Conservation (phyloP, 2,797 vertebrate genomes). For the Chrosomus eos region DNA sequence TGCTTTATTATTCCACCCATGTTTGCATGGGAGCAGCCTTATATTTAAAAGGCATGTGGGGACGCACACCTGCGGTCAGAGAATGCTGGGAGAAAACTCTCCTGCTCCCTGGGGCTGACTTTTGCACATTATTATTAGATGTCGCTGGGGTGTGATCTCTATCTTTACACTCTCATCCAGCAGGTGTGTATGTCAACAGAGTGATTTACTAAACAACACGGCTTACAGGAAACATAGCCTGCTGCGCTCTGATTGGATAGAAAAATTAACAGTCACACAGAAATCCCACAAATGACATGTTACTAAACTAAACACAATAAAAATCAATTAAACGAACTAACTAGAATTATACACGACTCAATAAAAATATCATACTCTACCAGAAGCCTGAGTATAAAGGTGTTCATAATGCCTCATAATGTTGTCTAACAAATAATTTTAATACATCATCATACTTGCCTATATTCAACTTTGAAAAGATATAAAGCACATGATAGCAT, state of each 20-base stretch:
- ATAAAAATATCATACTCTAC: background rate
- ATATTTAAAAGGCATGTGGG: constrained; percentile 25
- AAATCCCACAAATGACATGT: background rate
- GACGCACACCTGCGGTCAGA: constrained; percentile 27
- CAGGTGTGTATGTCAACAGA: constrained; percentile 21
- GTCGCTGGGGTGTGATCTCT: constrained; percentile 20
- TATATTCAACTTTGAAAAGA: background rate
- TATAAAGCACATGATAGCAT: background rate
- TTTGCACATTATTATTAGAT: constrained; percentile 42
- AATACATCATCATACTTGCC: background rate
- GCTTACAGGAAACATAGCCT: constrained; percentile 2
- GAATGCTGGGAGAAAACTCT: constrained; percentile 24
- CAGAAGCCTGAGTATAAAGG: background rate
- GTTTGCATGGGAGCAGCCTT: background rate
- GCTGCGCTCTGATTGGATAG: background rate
- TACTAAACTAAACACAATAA: background rate
- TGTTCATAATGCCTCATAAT: background rate
- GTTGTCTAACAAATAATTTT: background rate
- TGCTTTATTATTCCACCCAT: constrained; percentile 2
- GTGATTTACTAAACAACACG: constrained; percentile 18
- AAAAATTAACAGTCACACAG: background rate
- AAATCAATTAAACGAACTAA: background rate
- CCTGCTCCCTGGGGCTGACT: constrained; percentile 4
- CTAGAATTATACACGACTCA: background rate
- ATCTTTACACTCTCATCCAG: constrained; percentile 34